phyloP scores from a whole-genome alignment of 1,140 invertebrate species.

The Lepeophtheirus salmonis region DNA sequence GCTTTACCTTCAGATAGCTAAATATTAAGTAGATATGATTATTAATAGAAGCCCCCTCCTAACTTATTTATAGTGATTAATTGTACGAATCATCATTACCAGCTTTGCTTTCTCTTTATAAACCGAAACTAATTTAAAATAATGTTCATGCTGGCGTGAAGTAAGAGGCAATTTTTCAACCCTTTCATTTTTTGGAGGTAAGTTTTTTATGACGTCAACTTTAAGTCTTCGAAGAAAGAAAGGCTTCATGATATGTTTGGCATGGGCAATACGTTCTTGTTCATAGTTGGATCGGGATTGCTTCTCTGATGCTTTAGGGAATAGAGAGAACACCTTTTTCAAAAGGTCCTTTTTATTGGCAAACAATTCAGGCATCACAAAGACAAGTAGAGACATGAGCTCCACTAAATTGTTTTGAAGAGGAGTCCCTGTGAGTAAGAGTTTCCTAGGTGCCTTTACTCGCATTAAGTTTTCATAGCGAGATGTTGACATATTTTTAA shows the following conservation, averaged over 20 bases:
- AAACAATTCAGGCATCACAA: constrained; percentile 79
- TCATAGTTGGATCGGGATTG: constrained; percentile 45
- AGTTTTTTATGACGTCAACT: constrained; percentile 35
- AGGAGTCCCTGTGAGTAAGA: constrained; percentile 69
- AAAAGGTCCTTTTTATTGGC: constrained; percentile 65
- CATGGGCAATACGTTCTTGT: constrained; percentile 66
- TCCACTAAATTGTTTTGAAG: constrained; percentile 77
- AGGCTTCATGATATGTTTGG: constrained; percentile 85
- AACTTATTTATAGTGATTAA: too few species aligned
- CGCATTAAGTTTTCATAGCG: constrained; percentile 69
- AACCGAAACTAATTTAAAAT: constrained; percentile 28
- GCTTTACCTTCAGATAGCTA: constrained; percentile 5
- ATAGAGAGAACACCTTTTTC: constrained; percentile 53
- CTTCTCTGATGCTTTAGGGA: constrained; percentile 27
- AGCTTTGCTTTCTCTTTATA: constrained; percentile 4
- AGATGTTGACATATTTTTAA: constrained; percentile 86
- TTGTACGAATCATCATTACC: too few species aligned
- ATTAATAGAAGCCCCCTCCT: too few species aligned
- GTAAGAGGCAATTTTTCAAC: constrained; percentile 29
- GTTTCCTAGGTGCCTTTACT: constrained; percentile 28
- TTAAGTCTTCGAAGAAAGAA: constrained; percentile 83
- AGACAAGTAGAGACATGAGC: constrained; percentile 80
- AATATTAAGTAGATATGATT: too few species aligned
- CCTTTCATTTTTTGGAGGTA: constrained; percentile 32
- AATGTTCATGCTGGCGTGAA: constrained; percentile 29